Evolutionary conservation across 2,113 vertebrate species (phyloP), one percentile per base, ranked within the genome.

Genomic region (Gavialis gangeticus): DNA sequence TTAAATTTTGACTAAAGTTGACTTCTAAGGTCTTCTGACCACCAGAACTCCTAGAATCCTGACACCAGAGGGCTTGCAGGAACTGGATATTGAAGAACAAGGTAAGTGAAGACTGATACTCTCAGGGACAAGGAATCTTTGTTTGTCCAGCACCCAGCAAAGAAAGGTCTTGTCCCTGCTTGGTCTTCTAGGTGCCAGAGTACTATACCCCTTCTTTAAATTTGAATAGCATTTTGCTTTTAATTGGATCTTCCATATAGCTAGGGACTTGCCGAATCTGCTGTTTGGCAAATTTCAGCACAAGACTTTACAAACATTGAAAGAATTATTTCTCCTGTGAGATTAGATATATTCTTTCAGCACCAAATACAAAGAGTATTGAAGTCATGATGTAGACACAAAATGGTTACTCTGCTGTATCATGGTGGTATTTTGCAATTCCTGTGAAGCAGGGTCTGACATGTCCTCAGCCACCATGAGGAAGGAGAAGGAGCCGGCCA

Each of bases 261-360:
- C 4, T 60, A 18, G 24, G 46, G 30, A 4, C 59, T 84, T 64
- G 24, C 75, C 79, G 2, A 19, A 3, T 28, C 24, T 28, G 75
- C 30, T 54, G 5, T 28, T 34, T 83, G 12, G 18, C 66, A n/a
- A 82, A 86, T 0, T 0, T 46, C 27, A 85, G 56, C 55, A 0
- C 56, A 30, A 89, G 62, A 73, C 21, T 24, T 25, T 62, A 25
- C 10, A 62, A 46, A 46, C 46, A 46, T 46, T 46, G 46, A 46
- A 46, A 46, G 46, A 46, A 46, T 46, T 46, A 46, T 46, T 46
- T 46, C 46, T 66, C 63, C 27, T 66, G 63, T 59, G 22, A 75
- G 66, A 62, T 1, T 24, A 22, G 57, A 1, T 22, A 5, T 34
- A 46, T 46, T 1, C 8, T 75, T 69, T 78, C 25, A 57, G 90